Conservation (phyloP, 2,113 vertebrate species). For the Lophura nycthemera region DNA sequence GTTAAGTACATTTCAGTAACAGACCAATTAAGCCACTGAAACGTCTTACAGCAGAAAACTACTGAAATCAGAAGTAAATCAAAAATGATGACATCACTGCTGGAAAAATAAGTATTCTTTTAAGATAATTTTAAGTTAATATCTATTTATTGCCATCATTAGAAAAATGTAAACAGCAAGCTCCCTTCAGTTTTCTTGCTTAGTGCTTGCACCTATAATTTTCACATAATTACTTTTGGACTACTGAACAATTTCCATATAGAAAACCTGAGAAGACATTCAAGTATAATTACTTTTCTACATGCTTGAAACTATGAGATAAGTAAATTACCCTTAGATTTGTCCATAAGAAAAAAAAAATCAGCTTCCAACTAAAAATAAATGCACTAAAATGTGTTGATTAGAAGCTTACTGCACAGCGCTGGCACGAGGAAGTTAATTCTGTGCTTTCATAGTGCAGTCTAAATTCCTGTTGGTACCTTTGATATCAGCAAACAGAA, state of each 20-base stretch:
- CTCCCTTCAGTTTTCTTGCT: neutral
- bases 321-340: neutral
- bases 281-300: neutral
- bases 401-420: neutral
- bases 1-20: neutral
- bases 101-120: neutral
- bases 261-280: neutral
- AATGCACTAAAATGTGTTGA: neutral
- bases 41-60: neutral
- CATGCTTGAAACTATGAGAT: neutral
- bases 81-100: too few species aligned
- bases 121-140: neutral
- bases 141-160: neutral
- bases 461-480: neutral
- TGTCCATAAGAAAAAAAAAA: neutral
- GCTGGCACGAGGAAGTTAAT: neutral
- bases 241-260: neutral
- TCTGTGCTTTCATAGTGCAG: neutral
- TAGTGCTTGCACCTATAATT: neutral
- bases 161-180: neutral
- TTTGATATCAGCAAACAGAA: neutral
- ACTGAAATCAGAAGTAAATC: neutral
- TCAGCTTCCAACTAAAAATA: neutral
- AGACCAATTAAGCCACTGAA: neutral
- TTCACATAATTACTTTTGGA: neutral